Evolutionary conservation across 2,797 vertebrate species (phyloP), one percentile per base, ranked within the genome.

Genomic region (Limosa lapponica): DNA sequence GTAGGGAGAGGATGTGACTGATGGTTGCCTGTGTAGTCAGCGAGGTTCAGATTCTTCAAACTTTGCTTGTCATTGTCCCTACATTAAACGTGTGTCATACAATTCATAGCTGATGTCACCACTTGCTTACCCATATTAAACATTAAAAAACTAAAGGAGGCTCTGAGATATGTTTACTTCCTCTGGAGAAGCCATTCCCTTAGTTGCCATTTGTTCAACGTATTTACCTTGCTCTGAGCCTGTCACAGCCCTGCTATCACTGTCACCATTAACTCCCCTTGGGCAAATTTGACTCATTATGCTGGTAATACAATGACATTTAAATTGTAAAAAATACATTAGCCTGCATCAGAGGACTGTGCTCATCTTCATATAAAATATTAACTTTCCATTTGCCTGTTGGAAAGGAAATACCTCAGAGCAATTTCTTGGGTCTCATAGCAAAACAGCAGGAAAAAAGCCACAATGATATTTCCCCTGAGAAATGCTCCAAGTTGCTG

Each of bases 341-440:
- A 61, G 54, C 19, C 24, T 61, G 51, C 37, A 74, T 71, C 30
- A 72, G 41, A 93, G 27, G 27, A 72, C 46, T 69, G 54, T 28
- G 70, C 55, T 94, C 32, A 65, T 91, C 57, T 41, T 82, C 39
- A 28, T 74, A 51, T 61, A 74, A 95, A 88, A 94, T 91, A 86
- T 69, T 95, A 83, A 78, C 24, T 88, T 90, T 25, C 46, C 54
- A 49, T 88, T 94, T 94, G 77, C 54, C 82, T 69, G 37, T 57
- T 74, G 67, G 62, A 80, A 82, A 80, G 28, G 48, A 86, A 93
- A 83, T 48, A 81, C 32, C 52, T 71, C 30, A 59, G 36, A 81
- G 57, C 28, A 70, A 70, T 82, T 95, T 79, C 36, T 94, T 59
- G 32, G 20, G 61, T 78, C 32, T 88, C 49, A 44, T 4, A 81